Conservation (phyloP, 2,888 invertebrate genomes). For the Nasonia oneida region DNA sequence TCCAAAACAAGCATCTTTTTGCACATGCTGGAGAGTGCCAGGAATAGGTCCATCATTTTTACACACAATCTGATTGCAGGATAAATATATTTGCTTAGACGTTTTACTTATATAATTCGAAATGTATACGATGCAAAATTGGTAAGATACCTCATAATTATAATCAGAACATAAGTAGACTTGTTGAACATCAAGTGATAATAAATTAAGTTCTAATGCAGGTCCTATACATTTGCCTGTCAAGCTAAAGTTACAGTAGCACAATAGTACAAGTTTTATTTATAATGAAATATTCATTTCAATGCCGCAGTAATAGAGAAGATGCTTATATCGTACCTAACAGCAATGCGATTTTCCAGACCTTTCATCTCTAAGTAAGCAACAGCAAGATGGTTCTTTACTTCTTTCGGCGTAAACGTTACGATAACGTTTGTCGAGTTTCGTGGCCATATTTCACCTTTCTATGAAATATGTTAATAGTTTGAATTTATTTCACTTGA, state of each 20-base stretch:
- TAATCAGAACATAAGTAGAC: conserved; percentile 83
- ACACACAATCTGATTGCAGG: conserved; percentile 69
- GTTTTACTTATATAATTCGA: not conserved
- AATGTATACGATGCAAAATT: not conserved
- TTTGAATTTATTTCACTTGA: not conserved
- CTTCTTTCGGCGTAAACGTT: conserved; percentile 81
- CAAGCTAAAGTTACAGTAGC: conserved; percentile 70
- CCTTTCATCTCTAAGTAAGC: conserved; percentile 84
- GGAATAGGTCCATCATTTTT: conserved; percentile 81
- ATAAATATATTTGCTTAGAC: not conserved
- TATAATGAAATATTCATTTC: not conserved
- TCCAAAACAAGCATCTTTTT: conserved; percentile 81
- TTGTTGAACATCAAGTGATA: conserved; percentile 81
- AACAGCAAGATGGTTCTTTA: conserved; percentile 80
- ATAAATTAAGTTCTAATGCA: conserved; percentile 81
- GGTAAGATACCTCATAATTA: conserved; percentile 81
- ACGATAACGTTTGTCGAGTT: conserved; percentile 81
- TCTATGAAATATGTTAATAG: conserved; percentile 79
- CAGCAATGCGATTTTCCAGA: conserved; percentile 79
- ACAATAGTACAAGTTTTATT: conserved; percentile 8
- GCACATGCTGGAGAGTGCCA: conserved; percentile 81
- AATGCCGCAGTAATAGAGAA: not conserved
- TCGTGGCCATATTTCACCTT: conserved; percentile 83
- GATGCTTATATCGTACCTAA: conserved; percentile 72
- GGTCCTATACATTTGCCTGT: conserved; percentile 83